Evolutionary conservation across 2,797 vertebrate genomes (phyloP), one percentile per base, ranked within the genome.

Genomic region (Poeciliopsis presidionis): DNA sequence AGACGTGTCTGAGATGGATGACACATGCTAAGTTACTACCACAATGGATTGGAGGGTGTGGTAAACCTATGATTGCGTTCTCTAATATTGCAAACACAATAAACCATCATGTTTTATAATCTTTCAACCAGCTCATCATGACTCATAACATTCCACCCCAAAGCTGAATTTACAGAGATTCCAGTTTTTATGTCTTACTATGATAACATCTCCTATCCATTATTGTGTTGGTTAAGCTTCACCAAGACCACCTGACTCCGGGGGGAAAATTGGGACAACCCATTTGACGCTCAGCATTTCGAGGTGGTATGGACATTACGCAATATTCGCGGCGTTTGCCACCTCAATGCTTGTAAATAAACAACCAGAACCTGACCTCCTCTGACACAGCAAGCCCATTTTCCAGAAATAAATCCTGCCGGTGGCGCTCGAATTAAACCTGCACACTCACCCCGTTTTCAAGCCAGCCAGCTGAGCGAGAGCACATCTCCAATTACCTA

Each of bases 271-370:
- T 36, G 16, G 8, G 77, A 55, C 43, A 75, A 3, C 28, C 28
- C 18, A 22, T 86, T 57, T 87, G 69, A 83, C 39, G 47, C 39
- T n/a, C 28, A 33, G 55, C 57, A 74, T 67, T 79, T 53, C 51
- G 53, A 69, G 57, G 61, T 78, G 73, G 74, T 76, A 13, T 45
- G 49, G 71, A 20, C 39, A 55, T 84, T 80, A 83, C 33, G 55
- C 76, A 85, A 76, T 70, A 25, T 81, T 79, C 36, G 13, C 8
- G 25, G 69, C 69, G 51, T 85, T 86, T 75, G 63, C 39, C 53
- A 55, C 82, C 73, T 84, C 83, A 33, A 75, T 82, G 25, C 75
- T 79, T 81, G 93, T 93, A 92, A 92, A 94, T 81, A 93, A 91
- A 92, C 90, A 89, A 87, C 77, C 75, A 5, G 70, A 28, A 84